Evolutionary conservation across 2,113 vertebrate species (phyloP), one percentile per base, ranked within the genome.

Genomic region (Casuarius casuarius): DNA sequence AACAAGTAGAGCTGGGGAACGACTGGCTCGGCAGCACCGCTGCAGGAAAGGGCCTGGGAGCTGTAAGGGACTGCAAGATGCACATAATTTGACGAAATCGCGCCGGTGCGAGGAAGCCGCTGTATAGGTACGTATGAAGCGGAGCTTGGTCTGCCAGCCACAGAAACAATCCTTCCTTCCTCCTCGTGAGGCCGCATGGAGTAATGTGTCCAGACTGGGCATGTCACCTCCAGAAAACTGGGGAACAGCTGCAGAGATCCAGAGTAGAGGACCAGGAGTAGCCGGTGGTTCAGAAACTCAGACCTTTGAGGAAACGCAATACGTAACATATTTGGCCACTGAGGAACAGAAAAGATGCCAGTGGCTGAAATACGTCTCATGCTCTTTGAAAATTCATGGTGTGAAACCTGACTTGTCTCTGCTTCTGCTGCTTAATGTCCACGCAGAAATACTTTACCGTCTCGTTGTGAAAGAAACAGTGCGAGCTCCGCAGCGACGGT

Each of bases 31-130:
- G 52, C 3, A 25, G 23, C 42, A 72, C 12, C 42, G 29, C 44
- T 61, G 74, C 73, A 42, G 61, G 26, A 49, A 58, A 67, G 2
- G 5, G 9, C 40, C 21, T 31, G 23, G 10, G 31, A 31, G 19
- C 31, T 52, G 9, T 1, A 9, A 7, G 0, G 14, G 31, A 2
- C 8, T 49, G 22, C 22, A 78, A 10, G 40, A 25, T 16, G 61
- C 3, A 10, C 38, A 73, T 38, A 35, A 76, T 83, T 63, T 61
- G 58, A 3, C 9, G 3, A 6, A 44, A 6, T 8, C 11, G 14
- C 0, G 0, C 12, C 7, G 28, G 15, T 13, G 33, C 65, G 40
- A 12, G 22, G 23, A 31, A 88, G 14, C 2, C 35, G 7, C 8
- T 7, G 10, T 4, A 8, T 33, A n/a, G 35, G 61, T 25, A 23